Conservation (phyloP, 1,140 invertebrate genomes). For the Euborellia annulipes region DNA sequence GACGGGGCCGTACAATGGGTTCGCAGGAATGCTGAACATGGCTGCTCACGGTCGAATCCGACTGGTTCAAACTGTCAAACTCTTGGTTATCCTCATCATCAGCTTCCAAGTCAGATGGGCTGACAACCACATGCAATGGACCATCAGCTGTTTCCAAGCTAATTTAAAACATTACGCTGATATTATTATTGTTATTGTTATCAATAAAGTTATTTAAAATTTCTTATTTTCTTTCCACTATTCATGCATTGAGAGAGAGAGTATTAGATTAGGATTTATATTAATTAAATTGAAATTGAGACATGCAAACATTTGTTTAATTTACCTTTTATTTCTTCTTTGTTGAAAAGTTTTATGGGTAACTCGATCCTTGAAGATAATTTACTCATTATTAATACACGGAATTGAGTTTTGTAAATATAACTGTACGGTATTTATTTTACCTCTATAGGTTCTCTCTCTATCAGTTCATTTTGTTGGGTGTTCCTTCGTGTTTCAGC, state of each 20-base stretch:
- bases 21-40: constrained; percentile 18
- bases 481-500: constrained; percentile 33
- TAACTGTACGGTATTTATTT: constrained; percentile 9
- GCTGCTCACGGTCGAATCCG: constrained; percentile 21
- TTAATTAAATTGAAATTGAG: too few relatives aligned
- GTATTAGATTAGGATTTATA: too few relatives aligned
- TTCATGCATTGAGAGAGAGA: too few relatives aligned
- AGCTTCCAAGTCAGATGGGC: constrained; percentile 44
- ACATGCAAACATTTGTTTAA: not conserved
- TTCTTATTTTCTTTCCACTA: too few relatives aligned
- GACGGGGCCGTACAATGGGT: constrained; percentile 17
- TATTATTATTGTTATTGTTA: too few relatives aligned
- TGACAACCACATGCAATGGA: constrained; percentile 15
- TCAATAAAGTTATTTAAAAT: too few relatives aligned
- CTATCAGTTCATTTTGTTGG: constrained; percentile 33
- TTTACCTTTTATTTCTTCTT: constrained; percentile 27
- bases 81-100: constrained; percentile 40
- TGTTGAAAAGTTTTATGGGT: constrained; percentile 22
- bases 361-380: constrained; percentile 23
- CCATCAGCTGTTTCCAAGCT: not conserved
- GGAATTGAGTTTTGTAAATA: too few relatives aligned
- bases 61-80: constrained; percentile 25
- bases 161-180: too few relatives aligned
- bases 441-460: constrained; percentile 26
- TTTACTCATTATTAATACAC: too few relatives aligned